These are phyloP conservation scores for Chloropsis hardwickii DNA, from an alignment of 2,113 vertebrate genomes.

Conservation along the genomic window DNA sequence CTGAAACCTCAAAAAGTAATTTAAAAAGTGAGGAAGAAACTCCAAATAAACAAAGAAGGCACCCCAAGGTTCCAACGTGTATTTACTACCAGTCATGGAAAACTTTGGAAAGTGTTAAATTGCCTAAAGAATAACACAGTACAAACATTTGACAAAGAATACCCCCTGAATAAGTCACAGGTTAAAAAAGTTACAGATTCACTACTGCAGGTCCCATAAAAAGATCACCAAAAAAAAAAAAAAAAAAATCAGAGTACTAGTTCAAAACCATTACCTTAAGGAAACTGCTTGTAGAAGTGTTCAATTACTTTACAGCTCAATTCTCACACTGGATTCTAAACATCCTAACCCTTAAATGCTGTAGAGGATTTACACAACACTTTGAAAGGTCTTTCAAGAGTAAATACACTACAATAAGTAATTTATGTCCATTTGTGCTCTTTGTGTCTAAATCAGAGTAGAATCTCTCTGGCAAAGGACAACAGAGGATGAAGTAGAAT, in stretches of 20 bases:
- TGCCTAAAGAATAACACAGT: not conserved
- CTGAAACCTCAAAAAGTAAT: not conserved
- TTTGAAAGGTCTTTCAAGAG: not conserved
- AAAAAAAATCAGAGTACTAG: not conserved
- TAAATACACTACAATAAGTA: not conserved
- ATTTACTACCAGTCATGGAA: not conserved
- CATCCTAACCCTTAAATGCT: not conserved
- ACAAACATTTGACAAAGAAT: not conserved
- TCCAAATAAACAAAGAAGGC: not conserved
- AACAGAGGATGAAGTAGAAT: not conserved
- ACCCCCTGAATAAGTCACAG: not conserved
- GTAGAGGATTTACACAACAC: not conserved
- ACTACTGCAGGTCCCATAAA: not conserved
- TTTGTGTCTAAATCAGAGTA: not conserved
- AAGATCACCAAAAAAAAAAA: not conserved
- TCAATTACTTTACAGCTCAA: not conserved
- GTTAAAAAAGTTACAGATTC: not conserved
- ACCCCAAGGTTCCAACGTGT: not conserved
- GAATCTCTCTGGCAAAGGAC: not conserved
- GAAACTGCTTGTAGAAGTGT: not conserved
- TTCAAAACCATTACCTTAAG: not conserved
- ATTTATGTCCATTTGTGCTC: not conserved
- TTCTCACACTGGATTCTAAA: not conserved
- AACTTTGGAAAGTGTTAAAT: not conserved
- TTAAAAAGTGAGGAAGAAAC: not conserved